Evolutionary conservation across 2,113 vertebrate species (phyloP), one percentile per base, ranked within the genome.

Genomic region (Leptosomus discolor): DNA sequence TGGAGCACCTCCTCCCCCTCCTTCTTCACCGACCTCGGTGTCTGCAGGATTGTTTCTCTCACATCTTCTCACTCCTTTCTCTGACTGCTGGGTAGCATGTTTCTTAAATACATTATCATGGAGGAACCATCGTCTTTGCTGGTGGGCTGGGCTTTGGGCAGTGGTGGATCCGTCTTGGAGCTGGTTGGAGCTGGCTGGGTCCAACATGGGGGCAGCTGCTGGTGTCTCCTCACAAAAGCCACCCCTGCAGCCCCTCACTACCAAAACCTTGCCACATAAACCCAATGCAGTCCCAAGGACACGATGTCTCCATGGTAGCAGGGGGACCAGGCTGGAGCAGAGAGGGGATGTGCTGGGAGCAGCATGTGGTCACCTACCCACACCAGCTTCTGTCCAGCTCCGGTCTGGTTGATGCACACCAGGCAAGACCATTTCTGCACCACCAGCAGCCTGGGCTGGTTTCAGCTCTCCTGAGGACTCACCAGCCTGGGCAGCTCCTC

Each of bases 301-400:
- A 11, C 0, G 1, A 8, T 2, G 2, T 53, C 9, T 9, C 15
- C 10, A 41, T 15, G 30, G 29, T 36, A 87, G 48, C 34, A 77
- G 20, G 12, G 27, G 5, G 15, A 48, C 7, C 21, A 26, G 75
- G 34, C 45, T 64, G 71, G 82, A 74, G 30, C 46, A 77, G 26
- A 76, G n/a, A 1, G 3, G 5, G 34, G 15, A 51, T 1, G 3
- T 1, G 2, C 45, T 46, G 45, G 43, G 34, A 73, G 22, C 0
- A 0, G 58, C 34, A 37, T 65, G 68, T 4, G 0, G 36, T 8
- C 5, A 3, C 43, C 68, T 45, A 36, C 14, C 45, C 37, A 12
- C 7, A 53, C 12, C 50, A 54, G 22, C 43, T n/a, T 56, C 48
- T 56, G 39, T 45, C 27, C 63, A 76, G 63, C 23, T 93, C 63